Percentiles rank a stretch among this genome's conserved stretches.
Evolutionary conservation across 1,140 invertebrate genomes (phyloP).

Genomic region (Caenorhabditis remanei): DNA sequence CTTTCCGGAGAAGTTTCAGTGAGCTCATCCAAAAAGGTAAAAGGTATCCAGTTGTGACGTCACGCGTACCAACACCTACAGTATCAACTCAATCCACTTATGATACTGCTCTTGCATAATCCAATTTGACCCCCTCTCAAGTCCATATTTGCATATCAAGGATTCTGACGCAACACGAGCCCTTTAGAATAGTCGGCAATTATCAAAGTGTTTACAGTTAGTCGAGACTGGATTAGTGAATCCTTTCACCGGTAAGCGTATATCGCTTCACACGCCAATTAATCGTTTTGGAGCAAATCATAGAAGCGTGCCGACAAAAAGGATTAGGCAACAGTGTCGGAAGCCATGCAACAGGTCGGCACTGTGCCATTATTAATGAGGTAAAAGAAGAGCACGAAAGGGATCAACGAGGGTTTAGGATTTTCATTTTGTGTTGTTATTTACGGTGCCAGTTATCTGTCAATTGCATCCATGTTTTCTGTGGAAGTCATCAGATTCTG

Average conservation of each 20-base stretch:
- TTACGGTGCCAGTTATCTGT: background rate
- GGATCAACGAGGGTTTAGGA: background rate
- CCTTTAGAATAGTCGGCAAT: background rate
- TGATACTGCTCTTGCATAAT: background rate
- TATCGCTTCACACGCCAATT: slow-evolving; percentile 53
- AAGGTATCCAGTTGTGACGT: background rate
- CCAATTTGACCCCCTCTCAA: slow-evolving; percentile 35
- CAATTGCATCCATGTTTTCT: background rate
- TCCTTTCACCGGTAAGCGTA: background rate
- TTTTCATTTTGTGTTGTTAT: background rate
- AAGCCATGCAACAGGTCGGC: slow-evolving; percentile 53
- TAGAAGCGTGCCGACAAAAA: slow-evolving; percentile 46
- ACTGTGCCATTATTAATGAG: slow-evolving; percentile 18
- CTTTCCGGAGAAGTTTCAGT: too few species aligned
- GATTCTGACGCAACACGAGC: slow-evolving; percentile 27
- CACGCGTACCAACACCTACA: background rate
- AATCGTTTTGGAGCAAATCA: background rate
- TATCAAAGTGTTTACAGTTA: slow-evolving; percentile 49
- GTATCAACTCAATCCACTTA: slow-evolving; percentile 33
- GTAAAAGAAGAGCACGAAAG: background rate
- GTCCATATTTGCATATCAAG: slow-evolving; percentile 50
- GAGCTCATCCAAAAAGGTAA: too few species aligned
- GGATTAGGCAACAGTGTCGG: slow-evolving; percentile 5
- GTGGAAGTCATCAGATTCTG: background rate
- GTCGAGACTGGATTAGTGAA: slow-evolving; percentile 44